phyloP scores from a whole-genome alignment of 1,140 invertebrate genomes.

The Lucilia sericata region DNA sequence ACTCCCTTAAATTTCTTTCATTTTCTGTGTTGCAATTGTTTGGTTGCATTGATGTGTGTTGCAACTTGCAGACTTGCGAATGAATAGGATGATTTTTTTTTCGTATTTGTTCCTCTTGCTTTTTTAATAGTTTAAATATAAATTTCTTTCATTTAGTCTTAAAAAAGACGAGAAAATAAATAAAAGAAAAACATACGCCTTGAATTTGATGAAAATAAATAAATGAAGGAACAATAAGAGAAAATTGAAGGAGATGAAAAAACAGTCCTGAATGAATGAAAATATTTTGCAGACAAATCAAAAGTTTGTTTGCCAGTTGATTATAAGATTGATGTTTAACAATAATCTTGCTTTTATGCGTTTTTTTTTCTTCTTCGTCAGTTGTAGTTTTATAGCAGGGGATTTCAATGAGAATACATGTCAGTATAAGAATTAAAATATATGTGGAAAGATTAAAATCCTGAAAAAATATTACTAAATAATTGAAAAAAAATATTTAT shows the following conservation, averaged over 20 bases:
- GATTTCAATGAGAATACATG: background rate
- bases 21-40: background rate
- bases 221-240: constrained; percentile 20
- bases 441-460: background rate
- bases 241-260: background rate
- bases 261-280: background rate
- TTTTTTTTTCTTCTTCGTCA: no score
- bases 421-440: background rate
- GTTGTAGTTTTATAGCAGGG: background rate
- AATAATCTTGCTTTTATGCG: background rate
- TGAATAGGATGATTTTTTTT: background rate
- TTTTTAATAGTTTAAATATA: constrained; percentile 21
- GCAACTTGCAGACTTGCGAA: background rate
- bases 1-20: background rate
- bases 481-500: background rate
- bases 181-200: constrained; percentile 17
- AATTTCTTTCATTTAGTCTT: constrained; percentile 20
- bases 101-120: background rate
- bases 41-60: background rate
- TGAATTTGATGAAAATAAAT: constrained; percentile 15
- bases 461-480: background rate
- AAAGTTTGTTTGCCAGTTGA: constrained; percentile 23
- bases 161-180: background rate
- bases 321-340: constrained; percentile 21
- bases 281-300: constrained; percentile 22